Conservation (phyloP, 2,797 vertebrate genomes). For the Poecile montanus region DNA sequence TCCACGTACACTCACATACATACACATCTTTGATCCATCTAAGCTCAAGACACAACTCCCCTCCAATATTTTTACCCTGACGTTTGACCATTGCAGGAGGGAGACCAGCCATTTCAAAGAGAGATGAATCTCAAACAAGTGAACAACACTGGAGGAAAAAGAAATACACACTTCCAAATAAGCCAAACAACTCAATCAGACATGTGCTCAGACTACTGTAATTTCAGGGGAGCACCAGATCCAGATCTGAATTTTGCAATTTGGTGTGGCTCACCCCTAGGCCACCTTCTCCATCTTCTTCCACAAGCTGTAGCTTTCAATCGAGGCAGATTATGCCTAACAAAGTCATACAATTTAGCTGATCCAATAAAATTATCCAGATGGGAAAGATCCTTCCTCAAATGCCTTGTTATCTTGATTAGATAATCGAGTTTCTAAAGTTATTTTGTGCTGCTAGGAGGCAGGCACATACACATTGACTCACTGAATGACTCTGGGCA, state of each 20-base stretch:
- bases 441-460: neutral
- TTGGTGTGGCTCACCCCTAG: neutral
- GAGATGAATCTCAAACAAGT: neutral
- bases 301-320: neutral
- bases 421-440: constrained; percentile 25
- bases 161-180: neutral
- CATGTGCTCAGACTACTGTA: neutral
- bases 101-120: neutral
- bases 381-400: constrained; percentile 27
- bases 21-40: neutral
- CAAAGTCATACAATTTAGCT: neutral
- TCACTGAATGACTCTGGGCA: neutral
- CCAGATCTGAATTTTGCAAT: neutral
- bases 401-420: constrained; percentile 53
- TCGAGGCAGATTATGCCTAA: neutral
- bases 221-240: neutral
- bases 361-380: constrained; percentile 37
- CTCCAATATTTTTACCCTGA: neutral
- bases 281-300: neutral
- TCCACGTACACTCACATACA: neutral
- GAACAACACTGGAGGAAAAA: neutral
- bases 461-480: neutral
- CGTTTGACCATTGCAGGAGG: neutral
- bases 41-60: neutral
- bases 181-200: neutral